Percentiles rank a stretch among this genome's conserved stretches.
phyloP scores from a whole-genome alignment of 2,113 vertebrate species.

The Xerus inauris region DNA sequence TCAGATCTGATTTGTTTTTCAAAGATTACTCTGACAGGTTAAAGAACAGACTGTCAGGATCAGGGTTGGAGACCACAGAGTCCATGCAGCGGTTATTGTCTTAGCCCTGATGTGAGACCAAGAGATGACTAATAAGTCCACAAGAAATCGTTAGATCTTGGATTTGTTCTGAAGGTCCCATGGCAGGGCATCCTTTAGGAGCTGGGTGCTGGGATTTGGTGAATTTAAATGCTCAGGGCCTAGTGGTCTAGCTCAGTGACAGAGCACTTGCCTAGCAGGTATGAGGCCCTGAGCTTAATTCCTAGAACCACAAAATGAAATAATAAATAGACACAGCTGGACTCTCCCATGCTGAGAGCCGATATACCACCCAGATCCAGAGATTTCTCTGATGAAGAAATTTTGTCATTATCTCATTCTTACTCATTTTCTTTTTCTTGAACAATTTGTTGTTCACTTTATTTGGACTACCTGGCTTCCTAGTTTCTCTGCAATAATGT shows the following conservation, averaged over 20 bases:
- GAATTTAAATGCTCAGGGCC: not conserved
- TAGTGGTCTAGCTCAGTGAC: not conserved
- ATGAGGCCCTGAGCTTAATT: not conserved
- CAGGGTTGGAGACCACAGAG: not conserved
- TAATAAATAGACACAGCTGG: not conserved
- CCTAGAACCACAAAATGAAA: not conserved
- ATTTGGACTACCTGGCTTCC: not conserved
- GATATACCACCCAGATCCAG: accelerated
- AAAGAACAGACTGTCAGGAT: not conserved
- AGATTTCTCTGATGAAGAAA: not conserved
- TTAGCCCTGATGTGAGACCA: not conserved
- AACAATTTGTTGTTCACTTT: not conserved
- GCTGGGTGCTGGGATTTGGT: not conserved
- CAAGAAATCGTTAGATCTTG: not conserved
- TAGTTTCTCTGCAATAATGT: not conserved
- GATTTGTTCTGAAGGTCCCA: not conserved
- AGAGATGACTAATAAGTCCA: not conserved
- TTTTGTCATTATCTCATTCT: not conserved
- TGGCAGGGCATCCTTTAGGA: not conserved
- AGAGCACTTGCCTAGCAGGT: not conserved
- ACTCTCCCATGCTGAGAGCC: not conserved
- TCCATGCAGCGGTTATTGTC: not conserved
- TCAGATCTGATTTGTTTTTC: not conserved
- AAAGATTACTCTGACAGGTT: not conserved
- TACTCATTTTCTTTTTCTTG: not conserved